A percentile compares a stretch with the other conserved stretches of the same genome.
Conservation (phyloP, 53 echinoderm and acorn worm genomes). For the Antedon mediterranea region DNA sequence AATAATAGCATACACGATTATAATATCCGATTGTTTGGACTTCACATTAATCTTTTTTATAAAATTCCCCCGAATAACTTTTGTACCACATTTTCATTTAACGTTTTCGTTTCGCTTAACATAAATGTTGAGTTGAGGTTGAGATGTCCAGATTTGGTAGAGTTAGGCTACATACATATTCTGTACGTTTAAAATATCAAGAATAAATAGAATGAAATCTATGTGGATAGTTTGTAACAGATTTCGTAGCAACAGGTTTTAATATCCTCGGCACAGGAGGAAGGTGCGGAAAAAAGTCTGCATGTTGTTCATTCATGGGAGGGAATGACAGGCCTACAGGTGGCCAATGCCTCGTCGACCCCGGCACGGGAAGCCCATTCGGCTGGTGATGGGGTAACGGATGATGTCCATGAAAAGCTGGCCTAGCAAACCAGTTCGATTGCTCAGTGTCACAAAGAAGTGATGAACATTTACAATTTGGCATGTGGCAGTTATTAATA, state of each 20-base stretch:
- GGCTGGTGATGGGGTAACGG: slow-evolving; percentile 14
- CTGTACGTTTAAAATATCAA: slow-evolving; percentile 7
- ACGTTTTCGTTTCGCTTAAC: too few species aligned
- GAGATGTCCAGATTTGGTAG: too few species aligned
- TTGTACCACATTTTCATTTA: too few species aligned
- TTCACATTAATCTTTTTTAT: too few species aligned
- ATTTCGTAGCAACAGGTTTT: slow-evolving; percentile 76
- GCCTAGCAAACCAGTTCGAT: slow-evolving; percentile 12
- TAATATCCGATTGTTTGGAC: too few species aligned
- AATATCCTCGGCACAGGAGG: slow-evolving; percentile 37
- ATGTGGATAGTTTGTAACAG: slow-evolving; percentile 52
- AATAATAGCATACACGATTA: too few species aligned
- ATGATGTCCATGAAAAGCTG: slow-evolving; percentile 7
- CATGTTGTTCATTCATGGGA: slow-evolving; percentile 2
- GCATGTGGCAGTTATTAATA: slow-evolving; percentile 8
- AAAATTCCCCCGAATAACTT: too few species aligned
- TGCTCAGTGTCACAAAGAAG: background rate
- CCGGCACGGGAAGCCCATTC: slow-evolving; percentile 15
- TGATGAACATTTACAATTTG: background rate
- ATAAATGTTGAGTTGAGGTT: too few species aligned
- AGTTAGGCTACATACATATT: background rate
- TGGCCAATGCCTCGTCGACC: slow-evolving; percentile 13
- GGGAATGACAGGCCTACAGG: background rate
- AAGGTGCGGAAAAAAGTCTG: slow-evolving; percentile 19
- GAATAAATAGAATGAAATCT: slow-evolving; percentile 72